Evolutionary conservation across 2,797 vertebrate species (phyloP).

Genomic region (Furcifer pardalis): DNA sequence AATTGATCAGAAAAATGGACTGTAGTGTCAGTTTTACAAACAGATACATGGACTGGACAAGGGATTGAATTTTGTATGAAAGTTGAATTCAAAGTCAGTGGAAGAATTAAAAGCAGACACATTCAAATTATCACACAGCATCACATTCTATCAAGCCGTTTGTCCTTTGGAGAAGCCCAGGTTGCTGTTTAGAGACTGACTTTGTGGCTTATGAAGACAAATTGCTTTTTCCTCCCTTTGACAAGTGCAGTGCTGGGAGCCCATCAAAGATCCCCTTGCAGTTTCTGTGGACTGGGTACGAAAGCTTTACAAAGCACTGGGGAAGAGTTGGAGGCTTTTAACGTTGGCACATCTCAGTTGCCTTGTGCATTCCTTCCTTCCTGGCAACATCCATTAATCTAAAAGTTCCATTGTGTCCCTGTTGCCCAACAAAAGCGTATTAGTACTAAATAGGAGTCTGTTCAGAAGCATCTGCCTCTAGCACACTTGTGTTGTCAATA

Average conservation of each 20-base stretch:
- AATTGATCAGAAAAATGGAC: not conserved
- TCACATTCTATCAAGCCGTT: not conserved
- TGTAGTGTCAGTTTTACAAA: not conserved
- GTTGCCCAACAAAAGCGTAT: conserved; percentile 7
- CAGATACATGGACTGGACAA: not conserved
- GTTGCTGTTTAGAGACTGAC: not conserved
- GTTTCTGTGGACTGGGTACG: not conserved
- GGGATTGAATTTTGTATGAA: no score
- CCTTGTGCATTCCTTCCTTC: not conserved
- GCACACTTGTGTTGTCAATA: conserved; percentile 22
- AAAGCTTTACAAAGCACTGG: not conserved
- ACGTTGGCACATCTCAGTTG: not conserved
- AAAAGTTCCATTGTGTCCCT: not conserved
- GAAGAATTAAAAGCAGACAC: not conserved
- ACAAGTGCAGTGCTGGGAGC: not conserved
- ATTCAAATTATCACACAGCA: not conserved
- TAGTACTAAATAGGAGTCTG: conserved; percentile 6
- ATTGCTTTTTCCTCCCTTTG: conserved; percentile 2
- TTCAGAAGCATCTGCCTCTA: conserved; percentile 13
- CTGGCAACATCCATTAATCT: conserved; percentile 19
- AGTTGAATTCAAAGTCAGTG: not conserved
- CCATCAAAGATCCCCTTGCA: not conserved
- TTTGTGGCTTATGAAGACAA: conserved; percentile 24
- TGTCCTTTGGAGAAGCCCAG: not conserved
- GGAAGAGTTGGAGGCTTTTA: not conserved